Evolutionary conservation across 2,888 invertebrate genomes (phyloP), one percentile per base, ranked within the genome.

Genomic region (Amphipoea lucens): DNA sequence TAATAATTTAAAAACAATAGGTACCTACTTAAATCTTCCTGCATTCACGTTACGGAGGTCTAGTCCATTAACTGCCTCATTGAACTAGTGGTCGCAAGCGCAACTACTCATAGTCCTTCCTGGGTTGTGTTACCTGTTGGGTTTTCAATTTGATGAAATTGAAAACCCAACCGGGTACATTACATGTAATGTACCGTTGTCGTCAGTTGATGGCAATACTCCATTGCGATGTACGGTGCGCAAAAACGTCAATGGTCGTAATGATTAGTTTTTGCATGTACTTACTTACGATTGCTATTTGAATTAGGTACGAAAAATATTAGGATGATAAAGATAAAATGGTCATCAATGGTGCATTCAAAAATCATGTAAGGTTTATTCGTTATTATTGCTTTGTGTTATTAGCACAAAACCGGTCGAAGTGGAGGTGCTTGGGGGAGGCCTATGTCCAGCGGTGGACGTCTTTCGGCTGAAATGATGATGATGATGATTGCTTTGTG

Each of bases 281-380:
- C 40, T 40, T 7, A 67, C 20, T n/a, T 67, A n/a, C n/a, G 42
- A 67, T 9, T 42, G 42, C 9, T 45, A n/a, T 23, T 68, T 68
- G 0, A 68, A 45, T 68, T 68, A 29, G 20, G 45, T 17, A 29
- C 36, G 36, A 36, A 11, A 9, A 45, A 29, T 45, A 67, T 45
- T 45, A n/a, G n/a, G 42, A 42, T 67, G 67, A n/a, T n/a, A 23
- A 42, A 11, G n/a, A n/a, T 68, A 67, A 45, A n/a, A 68, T 67
- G 42, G 67, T 68, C 23, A 2, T 45, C 17, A 36, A 36, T 36
- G 36, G 36, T 68, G 11, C 45, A 29, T 48, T 6, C 45, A 68
- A 48, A 45, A 45, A 20, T 29, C 11, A 20, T 68, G 3, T 20
- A 40, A 20, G 45, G 45, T 42, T 69, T 62, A 42, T 29, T 63